Percentiles rank a stretch among this genome's conserved stretches.
Evolutionary conservation across 2,797 vertebrate species (phyloP).

Genomic region (Fistularia commersonii): DNA sequence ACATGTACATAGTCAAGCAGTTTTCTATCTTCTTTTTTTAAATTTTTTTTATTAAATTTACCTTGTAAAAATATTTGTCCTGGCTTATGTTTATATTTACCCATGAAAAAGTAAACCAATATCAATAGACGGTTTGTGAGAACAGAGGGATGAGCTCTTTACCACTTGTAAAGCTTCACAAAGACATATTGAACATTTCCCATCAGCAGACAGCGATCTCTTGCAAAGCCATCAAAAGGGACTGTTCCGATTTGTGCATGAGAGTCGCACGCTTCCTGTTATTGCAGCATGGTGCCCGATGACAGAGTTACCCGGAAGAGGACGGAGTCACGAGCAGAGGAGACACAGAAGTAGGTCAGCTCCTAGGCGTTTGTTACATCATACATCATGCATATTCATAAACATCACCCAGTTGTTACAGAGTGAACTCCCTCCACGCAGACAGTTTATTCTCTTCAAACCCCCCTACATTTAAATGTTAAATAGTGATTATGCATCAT

Average conservation of each 20-base stretch:
- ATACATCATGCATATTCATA: slow-evolving; percentile 74
- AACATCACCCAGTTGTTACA: slow-evolving; percentile 64
- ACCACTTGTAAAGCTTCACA: slow-evolving; percentile 13
- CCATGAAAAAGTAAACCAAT: no score
- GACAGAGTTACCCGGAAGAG: slow-evolving; percentile 69
- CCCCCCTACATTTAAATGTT: slow-evolving; percentile 49
- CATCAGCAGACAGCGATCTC: slow-evolving; percentile 32
- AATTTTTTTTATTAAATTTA: not conserved
- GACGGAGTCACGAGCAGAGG: slow-evolving; percentile 66
- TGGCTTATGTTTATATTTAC: no score
- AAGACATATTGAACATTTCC: slow-evolving; percentile 22
- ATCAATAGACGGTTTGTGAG: not conserved
- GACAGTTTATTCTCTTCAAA: slow-evolving; percentile 57
- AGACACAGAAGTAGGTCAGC: slow-evolving; percentile 72
- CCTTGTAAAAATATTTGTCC: not conserved
- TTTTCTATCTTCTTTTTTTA: slow-evolving; percentile 15
- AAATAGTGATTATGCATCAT: slow-evolving; percentile 35
- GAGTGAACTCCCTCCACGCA: slow-evolving; percentile 52
- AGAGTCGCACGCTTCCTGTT: slow-evolving; percentile 60
- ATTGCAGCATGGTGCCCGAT: slow-evolving; percentile 68
- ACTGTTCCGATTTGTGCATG: slow-evolving; percentile 43
- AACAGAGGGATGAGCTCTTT: not conserved
- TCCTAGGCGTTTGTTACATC: slow-evolving; percentile 72
- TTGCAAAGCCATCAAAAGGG: slow-evolving; percentile 38
- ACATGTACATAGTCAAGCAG: slow-evolving; percentile 8